phyloP scores from a whole-genome alignment of 2,113 vertebrate species.

The Podocnemis expansa region DNA sequence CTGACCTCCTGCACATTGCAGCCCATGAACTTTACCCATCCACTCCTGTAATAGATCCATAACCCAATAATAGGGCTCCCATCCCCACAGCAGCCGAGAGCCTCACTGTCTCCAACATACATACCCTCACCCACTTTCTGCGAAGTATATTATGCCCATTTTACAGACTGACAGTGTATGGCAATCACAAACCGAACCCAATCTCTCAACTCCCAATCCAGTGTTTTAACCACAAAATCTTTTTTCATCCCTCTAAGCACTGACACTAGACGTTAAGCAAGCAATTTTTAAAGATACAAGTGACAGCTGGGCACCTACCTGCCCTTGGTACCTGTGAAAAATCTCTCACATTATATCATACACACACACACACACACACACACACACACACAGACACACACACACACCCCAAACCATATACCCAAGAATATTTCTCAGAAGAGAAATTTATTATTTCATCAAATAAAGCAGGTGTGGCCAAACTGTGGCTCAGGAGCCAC shows the following conservation, averaged over 20 bases:
- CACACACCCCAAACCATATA: neutral
- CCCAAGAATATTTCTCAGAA: neutral
- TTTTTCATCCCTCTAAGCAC: neutral
- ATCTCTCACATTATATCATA: neutral
- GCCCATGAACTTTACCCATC: neutral
- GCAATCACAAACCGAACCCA: neutral
- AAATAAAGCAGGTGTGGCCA: slow-evolving; percentile 16
- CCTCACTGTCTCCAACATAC: neutral
- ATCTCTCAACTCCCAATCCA: neutral
- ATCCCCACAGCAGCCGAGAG: neutral
- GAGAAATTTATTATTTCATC: neutral
- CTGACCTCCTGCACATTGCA: neutral
- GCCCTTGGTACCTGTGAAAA: neutral
- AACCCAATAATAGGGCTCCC: neutral
- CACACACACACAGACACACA: no score
- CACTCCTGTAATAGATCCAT: neutral
- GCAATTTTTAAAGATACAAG: neutral
- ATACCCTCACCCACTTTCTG: neutral
- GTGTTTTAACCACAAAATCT: neutral
- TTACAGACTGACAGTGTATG: neutral
- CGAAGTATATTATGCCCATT: neutral
- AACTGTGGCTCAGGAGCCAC: no score
- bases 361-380: no score
- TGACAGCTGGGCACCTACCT: neutral
- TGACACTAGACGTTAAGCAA: neutral